Base-by-base conservation (phyloP, 2,797 vertebrate species). In the Intellagama lesueurii region DNA sequence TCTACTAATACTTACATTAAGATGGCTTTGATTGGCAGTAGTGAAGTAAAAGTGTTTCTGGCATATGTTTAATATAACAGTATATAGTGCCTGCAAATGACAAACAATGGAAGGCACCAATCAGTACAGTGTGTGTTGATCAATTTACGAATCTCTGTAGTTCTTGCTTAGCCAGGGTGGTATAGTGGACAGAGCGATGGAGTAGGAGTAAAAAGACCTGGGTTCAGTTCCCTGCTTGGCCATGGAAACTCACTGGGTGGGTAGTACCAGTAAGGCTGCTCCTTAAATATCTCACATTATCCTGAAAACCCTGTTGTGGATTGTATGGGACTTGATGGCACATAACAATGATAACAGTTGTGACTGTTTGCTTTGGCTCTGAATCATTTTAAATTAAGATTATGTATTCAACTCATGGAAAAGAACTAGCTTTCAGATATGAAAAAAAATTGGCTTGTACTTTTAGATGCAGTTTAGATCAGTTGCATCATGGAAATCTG, bases 401-500 rank as follows among this genome's bases (percentile, higher is more conserved):
- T 96, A 97, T 97, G 96, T 96, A 93, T 96, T 97, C 95, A 97
- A 96, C 94, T 96, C 95, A 95, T 97, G 97, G 96, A 97, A 97
- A 97, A 97, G 96, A 95, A 94, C 93, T 72, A 66, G 88, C 91
- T 96, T 95, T 92, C 86, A 83, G 93, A 95, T 95, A 93, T 94
- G 85, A 92, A 91, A 95, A 91, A 90, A 95, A 84, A 96, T 92
- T 96, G 96, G 97, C 96, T 93, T 85, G 94, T 95, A 93, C 96
- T 96, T 97, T 98, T 96, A 96, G 97, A 97, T 96, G 90, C 95
- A 95, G 92, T 92, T 64, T 93, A 94, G 97, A 94, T 96, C 93
- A 89, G 96, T 96, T 97, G 97, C 98, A 98, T 99, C 98, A 98
- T 99, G 98, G 98, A 99, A 99, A 98, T 97, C 98, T 98, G 98